Percentiles rank a stretch among this genome's conserved stretches.
phyloP scores from a whole-genome alignment of 1,140 invertebrate species.

The Parasteatoda tepidariorum region DNA sequence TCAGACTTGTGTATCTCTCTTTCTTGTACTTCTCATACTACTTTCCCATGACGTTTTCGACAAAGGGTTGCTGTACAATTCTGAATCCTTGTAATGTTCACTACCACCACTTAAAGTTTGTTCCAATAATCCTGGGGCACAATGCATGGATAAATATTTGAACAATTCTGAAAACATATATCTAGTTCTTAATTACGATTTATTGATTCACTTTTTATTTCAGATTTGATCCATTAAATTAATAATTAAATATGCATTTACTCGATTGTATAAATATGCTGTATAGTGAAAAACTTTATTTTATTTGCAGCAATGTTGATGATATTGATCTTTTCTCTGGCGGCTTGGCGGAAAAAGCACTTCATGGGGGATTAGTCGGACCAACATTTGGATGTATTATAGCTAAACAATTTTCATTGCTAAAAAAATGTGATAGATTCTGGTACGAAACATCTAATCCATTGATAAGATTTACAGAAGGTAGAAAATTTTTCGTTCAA shows the following conservation, averaged over 20 bases:
- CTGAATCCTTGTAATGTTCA: no score
- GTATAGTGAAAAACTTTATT: neutral
- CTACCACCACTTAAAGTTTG: no score
- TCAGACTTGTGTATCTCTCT: no score
- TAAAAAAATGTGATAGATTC: conserved; percentile 90
- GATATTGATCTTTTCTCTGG: conserved; percentile 74
- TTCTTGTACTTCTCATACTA: no score
- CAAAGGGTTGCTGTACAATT: no score
- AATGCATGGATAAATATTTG: no score
- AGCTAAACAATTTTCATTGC: conserved; percentile 73
- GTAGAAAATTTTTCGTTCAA: neutral
- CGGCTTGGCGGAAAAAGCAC: conserved; percentile 71
- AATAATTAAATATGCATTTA: neutral
- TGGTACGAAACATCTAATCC: conserved; percentile 94
- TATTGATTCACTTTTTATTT: no score
- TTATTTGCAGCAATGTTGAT: conserved; percentile 71
- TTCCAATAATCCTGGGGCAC: no score
- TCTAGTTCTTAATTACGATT: no score
- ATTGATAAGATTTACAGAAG: conserved; percentile 83
- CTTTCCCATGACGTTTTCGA: no score
- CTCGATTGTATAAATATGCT: neutral
- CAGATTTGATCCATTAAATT: no score
- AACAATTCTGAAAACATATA: no score
- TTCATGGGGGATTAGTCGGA: conserved; percentile 72
- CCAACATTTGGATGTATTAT: conserved; percentile 75